A percentile compares a stretch with the other conserved stretches of the same genome.
These are phyloP conservation scores for Perdix hodgsoniae DNA, from an alignment of 2,797 vertebrate genomes.

Conservation along the genomic window DNA sequence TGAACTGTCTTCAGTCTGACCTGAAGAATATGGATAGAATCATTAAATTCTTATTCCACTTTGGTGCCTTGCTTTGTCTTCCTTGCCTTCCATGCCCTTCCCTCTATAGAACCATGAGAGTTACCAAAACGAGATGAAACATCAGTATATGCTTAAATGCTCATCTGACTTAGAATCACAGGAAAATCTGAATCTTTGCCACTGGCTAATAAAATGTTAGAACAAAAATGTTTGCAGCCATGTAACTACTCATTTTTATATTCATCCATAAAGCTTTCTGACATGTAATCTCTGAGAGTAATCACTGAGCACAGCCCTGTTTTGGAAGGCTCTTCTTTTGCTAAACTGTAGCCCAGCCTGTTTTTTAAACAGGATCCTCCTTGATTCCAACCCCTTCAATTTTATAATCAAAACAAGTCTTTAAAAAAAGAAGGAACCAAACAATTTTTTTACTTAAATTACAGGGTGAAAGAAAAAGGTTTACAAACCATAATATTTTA, in stretches of 20 bases:
- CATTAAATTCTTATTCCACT: background rate
- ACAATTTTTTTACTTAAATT: background rate
- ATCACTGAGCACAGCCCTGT: background rate
- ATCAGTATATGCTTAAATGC: background rate
- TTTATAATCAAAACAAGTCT: constrained; percentile 36
- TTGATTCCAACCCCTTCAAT: background rate
- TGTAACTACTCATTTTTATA: background rate
- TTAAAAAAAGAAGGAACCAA: background rate
- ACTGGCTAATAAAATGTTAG: background rate
- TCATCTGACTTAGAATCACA: background rate
- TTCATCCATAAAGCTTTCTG: constrained; percentile 22
- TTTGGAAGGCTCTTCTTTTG: constrained; percentile 31
- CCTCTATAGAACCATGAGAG: background rate
- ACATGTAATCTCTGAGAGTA: background rate
- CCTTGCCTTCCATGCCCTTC: background rate
- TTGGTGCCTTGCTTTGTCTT: background rate
- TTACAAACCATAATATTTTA: constrained; percentile 11
- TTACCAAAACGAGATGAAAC: background rate
- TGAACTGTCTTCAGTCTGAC: background rate
- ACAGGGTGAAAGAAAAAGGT: constrained; percentile 4
- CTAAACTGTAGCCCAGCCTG: background rate
- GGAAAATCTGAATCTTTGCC: constrained; percentile 3
- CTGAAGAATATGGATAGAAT: background rate
- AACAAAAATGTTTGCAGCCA: background rate
- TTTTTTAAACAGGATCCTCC: constrained; percentile 19